Evolutionary conservation across 2,888 invertebrate genomes (phyloP).

Genomic region (Sphaerophoria taeniata): DNA sequence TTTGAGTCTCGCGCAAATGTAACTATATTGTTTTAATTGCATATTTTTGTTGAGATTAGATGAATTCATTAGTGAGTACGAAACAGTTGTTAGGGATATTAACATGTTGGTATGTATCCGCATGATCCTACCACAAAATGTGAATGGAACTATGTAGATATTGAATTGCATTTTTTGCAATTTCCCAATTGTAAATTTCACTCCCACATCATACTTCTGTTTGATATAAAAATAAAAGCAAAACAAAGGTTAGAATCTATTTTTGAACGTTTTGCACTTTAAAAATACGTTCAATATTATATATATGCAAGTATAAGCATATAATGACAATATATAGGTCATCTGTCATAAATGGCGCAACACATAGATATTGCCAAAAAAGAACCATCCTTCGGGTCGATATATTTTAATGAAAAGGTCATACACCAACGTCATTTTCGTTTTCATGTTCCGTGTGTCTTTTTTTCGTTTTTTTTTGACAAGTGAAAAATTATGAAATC

Average conservation of each 20-base stretch:
- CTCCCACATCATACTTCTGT: background rate
- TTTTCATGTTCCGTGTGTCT: background rate
- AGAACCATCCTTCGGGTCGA: conserved; percentile 24
- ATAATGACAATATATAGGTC: conserved; percentile 25
- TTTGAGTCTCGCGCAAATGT: too few relatives aligned
- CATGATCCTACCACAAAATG: too few relatives aligned
- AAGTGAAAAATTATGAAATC: conserved; percentile 6
- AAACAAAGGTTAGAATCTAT: conserved; percentile 7
- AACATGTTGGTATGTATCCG: too few relatives aligned
- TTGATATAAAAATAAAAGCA: background rate
- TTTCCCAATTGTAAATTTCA: background rate
- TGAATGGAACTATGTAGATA: too few relatives aligned
- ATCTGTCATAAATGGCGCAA: conserved; percentile 33
- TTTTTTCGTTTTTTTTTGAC: background rate
- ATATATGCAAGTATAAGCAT: background rate
- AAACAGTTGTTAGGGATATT: too few relatives aligned
- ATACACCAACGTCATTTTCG: conserved; percentile 18
- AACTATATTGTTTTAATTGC: too few relatives aligned
- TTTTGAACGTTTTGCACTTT: conserved; percentile 3
- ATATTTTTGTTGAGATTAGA: too few relatives aligned
- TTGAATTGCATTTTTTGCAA: background rate
- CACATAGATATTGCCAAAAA: conserved; percentile 10
- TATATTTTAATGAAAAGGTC: conserved; percentile 31
- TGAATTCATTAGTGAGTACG: too few relatives aligned
- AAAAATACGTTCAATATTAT: conserved; percentile 14